Conservation (phyloP, 2,888 invertebrate genomes). For the Mythimna pallens region DNA sequence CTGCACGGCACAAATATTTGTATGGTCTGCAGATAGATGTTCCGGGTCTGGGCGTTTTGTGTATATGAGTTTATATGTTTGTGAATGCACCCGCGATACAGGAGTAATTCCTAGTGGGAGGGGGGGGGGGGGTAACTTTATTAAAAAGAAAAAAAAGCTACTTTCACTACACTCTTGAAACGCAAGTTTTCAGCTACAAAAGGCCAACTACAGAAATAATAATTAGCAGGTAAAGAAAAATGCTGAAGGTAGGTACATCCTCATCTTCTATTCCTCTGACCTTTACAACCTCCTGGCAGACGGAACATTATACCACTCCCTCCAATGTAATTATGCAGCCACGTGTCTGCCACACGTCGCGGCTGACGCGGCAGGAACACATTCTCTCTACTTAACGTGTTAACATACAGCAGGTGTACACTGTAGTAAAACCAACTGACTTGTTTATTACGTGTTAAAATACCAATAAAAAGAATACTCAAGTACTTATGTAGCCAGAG, state of each 20-base stretch:
- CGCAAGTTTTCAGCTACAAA: neutral
- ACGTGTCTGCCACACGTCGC: neutral
- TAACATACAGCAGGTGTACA: neutral
- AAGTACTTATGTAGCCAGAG: neutral
- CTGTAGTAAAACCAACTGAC: neutral
- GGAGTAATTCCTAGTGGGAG: no score
- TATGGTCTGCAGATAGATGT: no score
- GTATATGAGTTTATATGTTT: no score
- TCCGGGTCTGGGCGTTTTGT: no score
- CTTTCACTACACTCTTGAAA: neutral
- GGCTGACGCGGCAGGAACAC: neutral
- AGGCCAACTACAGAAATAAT: neutral
- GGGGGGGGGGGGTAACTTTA: no score
- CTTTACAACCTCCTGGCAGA: neutral
- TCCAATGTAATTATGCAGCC: neutral
- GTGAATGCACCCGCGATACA: no score
- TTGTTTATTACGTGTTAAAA: slow-evolving; percentile 5
- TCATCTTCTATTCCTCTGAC: no score
- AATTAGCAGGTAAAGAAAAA: neutral
- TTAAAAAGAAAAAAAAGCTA: no score
- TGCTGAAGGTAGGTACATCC: neutral
- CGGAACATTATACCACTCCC: neutral
- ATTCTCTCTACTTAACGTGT: neutral
- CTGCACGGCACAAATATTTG: no score
- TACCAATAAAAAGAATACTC: neutral